Base-by-base conservation (phyloP, 2,113 vertebrate genomes). In the Grammomys dolichurus region DNA sequence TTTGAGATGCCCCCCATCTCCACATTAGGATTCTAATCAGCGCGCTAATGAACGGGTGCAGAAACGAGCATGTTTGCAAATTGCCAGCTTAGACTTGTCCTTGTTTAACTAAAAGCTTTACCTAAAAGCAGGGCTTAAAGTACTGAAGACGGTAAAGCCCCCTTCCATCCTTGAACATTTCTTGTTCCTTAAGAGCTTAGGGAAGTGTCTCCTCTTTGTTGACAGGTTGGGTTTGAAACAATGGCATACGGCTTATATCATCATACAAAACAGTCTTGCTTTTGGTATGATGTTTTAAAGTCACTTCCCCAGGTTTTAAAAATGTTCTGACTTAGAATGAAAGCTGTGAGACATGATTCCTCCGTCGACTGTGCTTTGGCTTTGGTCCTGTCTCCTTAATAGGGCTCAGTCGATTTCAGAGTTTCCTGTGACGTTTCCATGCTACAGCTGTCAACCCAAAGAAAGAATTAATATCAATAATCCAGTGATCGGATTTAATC, bases 41-140 rank as follows among this genome's bases (percentile, higher is more conserved):
- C 60, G 19, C 91, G 89, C 96, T 98, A 98, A 97, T 96, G 97
- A 98, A 91, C 1, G 93, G 91, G 82, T 97, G 28, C 56, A 93
- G 97, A 97, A 96, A 97, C 87, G 93, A 97, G 96, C 86, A 89
- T 95, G 90, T 96, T 96, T 97, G 96, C 96, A 96, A 95, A 97
- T 97, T 95, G 93, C 87, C 86, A 95, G 96, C 96, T 97, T 95
- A 93, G 87, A 94, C 95, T 96, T 96, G 89, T 95, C 82, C 89
- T 96, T 97, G 94, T 97, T 97, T 98, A 96, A 95, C 96, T 92
- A 97, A 97, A 97, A 97, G 97, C 96, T 97, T 97, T 97, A 96
- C 90, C 96, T 95, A 97, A 96, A 97, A 89, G 93, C 92, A 91
- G 69, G 87, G 94, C 93, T 98, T 97, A 97, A 95, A 93, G 95